Evolutionary conservation across 2,113 vertebrate species (phyloP), one percentile per base, ranked within the genome.

Genomic region (Calyptomena viridis): DNA sequence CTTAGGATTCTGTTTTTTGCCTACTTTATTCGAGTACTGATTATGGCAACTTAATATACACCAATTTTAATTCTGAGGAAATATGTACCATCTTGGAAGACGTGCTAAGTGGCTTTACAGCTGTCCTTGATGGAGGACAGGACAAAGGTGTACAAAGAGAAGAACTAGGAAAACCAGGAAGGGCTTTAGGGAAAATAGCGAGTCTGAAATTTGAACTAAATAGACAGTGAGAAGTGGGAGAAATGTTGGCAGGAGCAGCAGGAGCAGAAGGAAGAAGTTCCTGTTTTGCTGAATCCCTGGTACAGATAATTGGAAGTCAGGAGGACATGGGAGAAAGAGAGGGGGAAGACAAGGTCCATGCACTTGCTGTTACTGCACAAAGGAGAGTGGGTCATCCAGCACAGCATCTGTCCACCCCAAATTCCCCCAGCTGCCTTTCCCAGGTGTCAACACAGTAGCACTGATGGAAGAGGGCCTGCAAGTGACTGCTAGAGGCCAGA

Each of bases 391-490:
- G 6, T 27, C 23, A 16, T 35, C 55, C 62, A 46, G 42, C 0
- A 0, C 56, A n/a, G 52, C 52, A 17, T 42, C n/a, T 85, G 4
- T 7, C n/a, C 22, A 14, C 21, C 21, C 47, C 1, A 0, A 5
- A 63, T 28, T 25, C 11, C 12, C 42, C 18, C 8, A 60, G 37
- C 46, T 89, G 55, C 55, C 35, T 27, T 73, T 56, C 13, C 60
- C 23, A 6, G 5, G 42, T 1, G 1, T 2, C 1, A 3, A 21
- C 52, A 56, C 40, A 11, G 23, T 4, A 42, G 33, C 1, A 3
- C 0, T 46, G 58, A 11, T 40, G 58, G 53, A 63, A 64, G 49
- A 73, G 35, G 23, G 17, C 4, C 71, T 35, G 46, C 0, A 5
- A n/a, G 35, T 55, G 49, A 1, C 50, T 66, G 78, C 67, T 50